A percentile compares a stretch with the other conserved stretches of the same genome.
Evolutionary conservation across 2,888 invertebrate species (phyloP).

Genomic region (Cephus spinipes): DNA sequence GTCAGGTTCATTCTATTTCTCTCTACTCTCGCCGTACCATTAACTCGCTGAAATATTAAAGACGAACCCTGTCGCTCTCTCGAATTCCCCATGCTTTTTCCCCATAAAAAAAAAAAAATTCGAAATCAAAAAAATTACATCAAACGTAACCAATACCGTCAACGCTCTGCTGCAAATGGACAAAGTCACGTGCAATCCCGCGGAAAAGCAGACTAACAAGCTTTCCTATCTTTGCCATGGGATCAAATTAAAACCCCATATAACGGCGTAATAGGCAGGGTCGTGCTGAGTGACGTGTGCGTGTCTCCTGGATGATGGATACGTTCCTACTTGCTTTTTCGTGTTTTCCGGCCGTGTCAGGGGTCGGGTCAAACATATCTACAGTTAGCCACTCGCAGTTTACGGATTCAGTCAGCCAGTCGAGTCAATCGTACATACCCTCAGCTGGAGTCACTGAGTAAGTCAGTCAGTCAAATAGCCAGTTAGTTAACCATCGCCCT

Average conservation of each 20-base stretch:
- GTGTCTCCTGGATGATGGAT: conserved; percentile 51
- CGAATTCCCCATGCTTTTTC: not conserved
- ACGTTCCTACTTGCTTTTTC: conserved; percentile 33
- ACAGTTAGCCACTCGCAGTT: not conserved
- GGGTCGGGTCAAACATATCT: not conserved
- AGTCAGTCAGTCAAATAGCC: not conserved
- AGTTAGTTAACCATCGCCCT: conserved; percentile 16
- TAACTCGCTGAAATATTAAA: not conserved
- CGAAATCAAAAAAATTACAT: not conserved
- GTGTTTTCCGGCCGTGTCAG: conserved; percentile 15
- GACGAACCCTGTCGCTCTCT: not conserved
- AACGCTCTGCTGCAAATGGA: not conserved
- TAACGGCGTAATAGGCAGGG: conserved; percentile 21
- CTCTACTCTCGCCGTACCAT: not conserved
- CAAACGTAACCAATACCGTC: not conserved
- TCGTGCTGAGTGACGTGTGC: conserved; percentile 46
- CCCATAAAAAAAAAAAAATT: not conserved
- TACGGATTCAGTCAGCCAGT: not conserved
- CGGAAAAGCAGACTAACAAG: conserved; percentile 7
- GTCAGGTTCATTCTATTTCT: not conserved
- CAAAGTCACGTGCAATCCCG: not conserved
- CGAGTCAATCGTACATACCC: not conserved
- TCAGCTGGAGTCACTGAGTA: not conserved
- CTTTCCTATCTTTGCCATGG: conserved; percentile 35
- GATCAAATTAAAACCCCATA: conserved; percentile 50